A percentile compares a stretch with the other conserved stretches of the same genome.
phyloP scores from a whole-genome alignment of 2,797 vertebrate species.

The Botia kubotai region DNA sequence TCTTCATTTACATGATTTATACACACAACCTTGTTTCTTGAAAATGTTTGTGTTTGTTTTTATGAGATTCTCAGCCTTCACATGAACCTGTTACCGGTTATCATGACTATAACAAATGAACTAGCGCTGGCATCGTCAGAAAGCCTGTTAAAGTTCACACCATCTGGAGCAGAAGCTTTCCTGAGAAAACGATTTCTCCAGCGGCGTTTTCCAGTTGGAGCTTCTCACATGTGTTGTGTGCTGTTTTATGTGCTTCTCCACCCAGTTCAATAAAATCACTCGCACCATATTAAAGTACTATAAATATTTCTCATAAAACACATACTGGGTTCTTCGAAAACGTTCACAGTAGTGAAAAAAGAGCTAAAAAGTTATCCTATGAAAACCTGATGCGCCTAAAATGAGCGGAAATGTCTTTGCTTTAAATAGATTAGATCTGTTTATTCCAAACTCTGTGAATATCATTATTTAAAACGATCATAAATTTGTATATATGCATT shows the following conservation, averaged over 20 bases:
- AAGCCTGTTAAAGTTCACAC: constrained; percentile 40
- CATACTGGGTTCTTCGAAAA: constrained; percentile 44
- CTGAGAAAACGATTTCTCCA: constrained; percentile 51
- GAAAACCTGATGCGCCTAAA: constrained; percentile 16
- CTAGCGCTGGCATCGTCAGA: not conserved
- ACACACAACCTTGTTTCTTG: not conserved
- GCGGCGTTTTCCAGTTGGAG: constrained; percentile 51
- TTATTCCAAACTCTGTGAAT: not conserved
- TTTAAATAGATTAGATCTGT: not conserved
- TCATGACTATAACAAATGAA: constrained; percentile 20
- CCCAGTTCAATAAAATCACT: constrained; percentile 77
- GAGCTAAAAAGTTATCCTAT: constrained; percentile 3
- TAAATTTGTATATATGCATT: not conserved
- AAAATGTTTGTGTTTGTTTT: not conserved
- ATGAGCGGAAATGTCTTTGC: not conserved
- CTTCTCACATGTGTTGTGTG: constrained; percentile 66
- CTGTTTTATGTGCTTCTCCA: constrained; percentile 75
- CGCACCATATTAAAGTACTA: constrained; percentile 63
- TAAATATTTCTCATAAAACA: constrained; percentile 69
- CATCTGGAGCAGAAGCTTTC: constrained; percentile 51
- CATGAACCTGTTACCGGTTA: constrained; percentile 6
- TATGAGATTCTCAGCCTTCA: constrained; percentile 6
- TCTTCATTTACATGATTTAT: not conserved
- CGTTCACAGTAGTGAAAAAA: constrained; percentile 13
- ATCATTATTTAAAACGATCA: not conserved